Percentiles rank a stretch among this genome's conserved stretches.
phyloP scores from a whole-genome alignment of 2,888 invertebrate genomes.

The Eilema sororculum region DNA sequence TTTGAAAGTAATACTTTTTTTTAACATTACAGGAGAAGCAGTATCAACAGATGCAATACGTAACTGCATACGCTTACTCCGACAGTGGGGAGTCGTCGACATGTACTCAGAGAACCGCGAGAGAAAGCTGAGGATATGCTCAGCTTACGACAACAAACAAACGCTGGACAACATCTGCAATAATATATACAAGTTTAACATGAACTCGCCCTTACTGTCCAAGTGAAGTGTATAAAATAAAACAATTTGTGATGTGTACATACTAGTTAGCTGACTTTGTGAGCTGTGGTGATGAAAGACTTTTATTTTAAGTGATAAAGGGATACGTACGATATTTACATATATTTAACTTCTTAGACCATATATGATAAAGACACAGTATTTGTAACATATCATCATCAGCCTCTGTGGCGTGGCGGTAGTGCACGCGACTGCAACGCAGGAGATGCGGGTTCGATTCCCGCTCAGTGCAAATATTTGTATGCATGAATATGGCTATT shows the following conservation, averaged over 20 bases:
- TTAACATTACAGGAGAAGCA: conserved; percentile 90
- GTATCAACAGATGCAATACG: conserved; percentile 94
- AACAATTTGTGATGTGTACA: conserved; percentile 18
- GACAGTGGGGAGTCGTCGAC: conserved; percentile 93
- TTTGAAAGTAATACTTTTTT: too few species aligned
- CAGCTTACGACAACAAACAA: conserved; percentile 62
- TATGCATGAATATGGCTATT: too few species aligned
- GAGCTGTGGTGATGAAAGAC: conserved; percentile 8
- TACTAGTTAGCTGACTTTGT: conserved; percentile 20
- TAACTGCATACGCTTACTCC: conserved; percentile 93
- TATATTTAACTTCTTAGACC: not conserved
- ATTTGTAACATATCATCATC: too few species aligned
- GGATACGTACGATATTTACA: conserved; percentile 15
- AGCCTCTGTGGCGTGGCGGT: too few species aligned
- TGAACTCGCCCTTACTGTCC: conserved; percentile 66
- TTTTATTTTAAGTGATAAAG: conserved; percentile 21
- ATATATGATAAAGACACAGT: too few species aligned
- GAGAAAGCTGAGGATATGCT: conserved; percentile 62
- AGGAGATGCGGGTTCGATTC: too few species aligned
- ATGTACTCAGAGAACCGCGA: conserved; percentile 68
- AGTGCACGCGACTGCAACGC: too few species aligned
- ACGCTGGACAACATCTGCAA: conserved; percentile 60
- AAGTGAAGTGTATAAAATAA: conserved; percentile 37
- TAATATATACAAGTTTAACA: conserved; percentile 72
- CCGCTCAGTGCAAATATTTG: too few species aligned